phyloP scores from a whole-genome alignment of 2,888 invertebrate genomes.

The Megastigmus dorsalis region DNA sequence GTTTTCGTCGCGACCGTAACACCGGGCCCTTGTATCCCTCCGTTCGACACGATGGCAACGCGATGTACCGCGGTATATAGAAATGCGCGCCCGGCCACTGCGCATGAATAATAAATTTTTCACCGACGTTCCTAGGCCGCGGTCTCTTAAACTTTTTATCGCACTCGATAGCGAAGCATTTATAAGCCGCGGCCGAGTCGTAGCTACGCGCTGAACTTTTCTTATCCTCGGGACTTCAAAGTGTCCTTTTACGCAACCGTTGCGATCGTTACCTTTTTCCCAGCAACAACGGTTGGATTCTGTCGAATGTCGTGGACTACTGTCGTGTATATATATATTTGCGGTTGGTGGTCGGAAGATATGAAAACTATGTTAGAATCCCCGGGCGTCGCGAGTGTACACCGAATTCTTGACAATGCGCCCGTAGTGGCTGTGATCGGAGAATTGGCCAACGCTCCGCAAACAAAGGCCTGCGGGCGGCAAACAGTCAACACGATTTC shows the following conservation, averaged over 20 bases:
- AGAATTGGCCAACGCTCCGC: neutral
- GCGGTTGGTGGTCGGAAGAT: neutral
- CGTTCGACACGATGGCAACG: constrained; percentile 20
- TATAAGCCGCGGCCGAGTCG: too few relatives aligned
- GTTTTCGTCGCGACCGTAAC: neutral
- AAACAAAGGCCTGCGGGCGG: neutral
- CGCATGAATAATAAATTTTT: constrained; percentile 39
- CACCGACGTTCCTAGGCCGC: neutral
- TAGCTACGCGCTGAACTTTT: too few relatives aligned
- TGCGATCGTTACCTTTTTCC: too few relatives aligned
- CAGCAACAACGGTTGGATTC: too few relatives aligned
- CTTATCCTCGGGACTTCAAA: too few relatives aligned
- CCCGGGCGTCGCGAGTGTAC: neutral
- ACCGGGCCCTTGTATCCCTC: neutral
- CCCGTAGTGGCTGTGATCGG: neutral
- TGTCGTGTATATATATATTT: too few relatives aligned
- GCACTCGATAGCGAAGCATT: too few relatives aligned
- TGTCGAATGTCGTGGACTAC: too few relatives aligned
- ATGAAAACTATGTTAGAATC: constrained; percentile 7
- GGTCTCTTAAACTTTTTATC: too few relatives aligned
- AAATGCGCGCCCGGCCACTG: constrained; percentile 21
- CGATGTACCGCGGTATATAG: constrained; percentile 3
- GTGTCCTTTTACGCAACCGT: too few relatives aligned
- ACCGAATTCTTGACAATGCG: neutral
- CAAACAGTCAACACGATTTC: neutral